Percentiles rank a stretch among this genome's conserved stretches.
phyloP scores from a whole-genome alignment of 2,797 vertebrate species.

The Acanthopagrus latus region DNA sequence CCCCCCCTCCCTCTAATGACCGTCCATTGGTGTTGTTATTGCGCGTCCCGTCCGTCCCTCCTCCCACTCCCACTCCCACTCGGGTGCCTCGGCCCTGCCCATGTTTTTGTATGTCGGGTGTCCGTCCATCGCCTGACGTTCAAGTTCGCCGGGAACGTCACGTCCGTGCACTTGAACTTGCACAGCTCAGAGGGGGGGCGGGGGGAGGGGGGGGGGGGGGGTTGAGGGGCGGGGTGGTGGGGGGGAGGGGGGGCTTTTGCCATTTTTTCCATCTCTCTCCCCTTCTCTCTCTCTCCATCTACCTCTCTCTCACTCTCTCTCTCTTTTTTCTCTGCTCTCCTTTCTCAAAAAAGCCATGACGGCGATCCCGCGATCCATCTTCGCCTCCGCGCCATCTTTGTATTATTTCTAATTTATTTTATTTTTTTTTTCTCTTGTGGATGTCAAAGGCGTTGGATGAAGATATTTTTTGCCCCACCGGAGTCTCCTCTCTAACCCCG shows the following conservation, averaged over 20 bases:
- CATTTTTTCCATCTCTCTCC: slow-evolving; percentile 94
- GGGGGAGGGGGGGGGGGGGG: slow-evolving; percentile 88
- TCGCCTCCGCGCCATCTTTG: slow-evolving; percentile 97
- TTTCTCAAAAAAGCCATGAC: slow-evolving; percentile 95
- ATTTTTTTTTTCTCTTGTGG: slow-evolving; percentile 84
- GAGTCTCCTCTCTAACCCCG: slow-evolving; percentile 96
- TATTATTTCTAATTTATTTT: slow-evolving; percentile 96
- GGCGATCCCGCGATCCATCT: slow-evolving; percentile 99
- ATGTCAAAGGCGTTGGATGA: slow-evolving; percentile 99
- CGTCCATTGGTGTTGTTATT: slow-evolving; percentile 98
- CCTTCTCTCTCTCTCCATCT: slow-evolving; percentile 79
- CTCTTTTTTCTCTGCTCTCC: slow-evolving; percentile 81
- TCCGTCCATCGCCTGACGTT: slow-evolving; percentile 99
- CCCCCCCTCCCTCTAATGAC: slow-evolving; percentile 91
- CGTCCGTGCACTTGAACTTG: slow-evolving; percentile 99
- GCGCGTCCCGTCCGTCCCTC: slow-evolving; percentile 89
- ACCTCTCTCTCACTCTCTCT: slow-evolving; percentile 82
- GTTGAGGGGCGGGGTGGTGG: slow-evolving; percentile 91
- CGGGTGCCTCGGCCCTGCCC: slow-evolving; percentile 93
- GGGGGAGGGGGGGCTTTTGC: slow-evolving; percentile 92
- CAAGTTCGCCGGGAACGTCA: slow-evolving; percentile 99
- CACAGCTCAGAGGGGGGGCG: slow-evolving; percentile 90
- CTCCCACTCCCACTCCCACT: slow-evolving; percentile 96
- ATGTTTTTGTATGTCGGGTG: slow-evolving; percentile 98
- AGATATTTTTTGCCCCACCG: slow-evolving; percentile 93